Base-by-base conservation (phyloP, 1,140 invertebrate species). In the Plutomurus gul region DNA sequence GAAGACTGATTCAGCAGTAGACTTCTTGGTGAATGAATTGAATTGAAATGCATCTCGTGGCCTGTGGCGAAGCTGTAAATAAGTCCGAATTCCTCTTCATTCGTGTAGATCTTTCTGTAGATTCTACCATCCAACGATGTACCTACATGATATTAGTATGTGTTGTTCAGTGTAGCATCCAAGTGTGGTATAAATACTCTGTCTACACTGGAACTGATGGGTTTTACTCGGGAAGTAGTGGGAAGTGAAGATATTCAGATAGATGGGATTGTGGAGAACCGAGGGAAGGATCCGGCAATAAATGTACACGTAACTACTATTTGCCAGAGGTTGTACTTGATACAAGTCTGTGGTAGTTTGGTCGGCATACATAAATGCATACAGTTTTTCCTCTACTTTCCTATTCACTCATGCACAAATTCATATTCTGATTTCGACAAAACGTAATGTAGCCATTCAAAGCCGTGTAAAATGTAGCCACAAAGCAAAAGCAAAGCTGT, bases 31-130 rank as follows among this genome's bases (percentile, higher is more conserved):
- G 70, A 72, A 27, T 72, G 70, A 27, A 72, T 72, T 72, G 70
- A 72, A 72, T 72, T 72, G 70, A 72, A 72, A 72, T 72, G 70
- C 70, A 72, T 72, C 70, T 72, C 70, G 70, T 72, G 70, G 70
- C 70, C 70, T 72, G 70, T 72, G 70, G 70, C 70, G 70, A 40
- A 37, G 70, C 70, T 72, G 70, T 72, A 72, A 72, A 72, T 72
- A 72, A 72, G 70, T 65, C 56, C 27, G 36, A 65, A 25, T 65
- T 36, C 13, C 56, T 65, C 30, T 65, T 30, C 36, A 30, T 65
- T 65, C 36, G 16, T 65, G 56, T 65, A n/a, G n/a, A n/a, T 65
- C 25, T 7, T 30, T 30, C 30, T 25, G 25, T 30, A 33, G 56
- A 33, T 65, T 36, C 36, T 16, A 27, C 56, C 36, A 56, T 22